Base-by-base conservation (phyloP, 1,140 invertebrate genomes). In the Euwallacea fornicatus region DNA sequence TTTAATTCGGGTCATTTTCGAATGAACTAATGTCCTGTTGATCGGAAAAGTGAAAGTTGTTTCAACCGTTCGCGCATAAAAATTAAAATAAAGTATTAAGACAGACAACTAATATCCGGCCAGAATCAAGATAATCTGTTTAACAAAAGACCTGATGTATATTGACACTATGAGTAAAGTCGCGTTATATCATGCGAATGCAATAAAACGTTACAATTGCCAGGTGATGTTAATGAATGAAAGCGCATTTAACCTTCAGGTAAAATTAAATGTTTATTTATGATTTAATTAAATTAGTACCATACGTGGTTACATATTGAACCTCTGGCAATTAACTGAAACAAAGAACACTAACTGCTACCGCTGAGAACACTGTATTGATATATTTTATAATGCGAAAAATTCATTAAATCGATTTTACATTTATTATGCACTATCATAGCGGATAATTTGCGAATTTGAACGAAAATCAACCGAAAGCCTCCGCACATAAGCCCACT, bases 51-150 rank as follows among this genome's bases (percentile, higher is more conserved):
- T 60, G 58, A 60, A 60, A 60, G 58, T 11, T 16, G 16, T 2
- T 56, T 7, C 15, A 7, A 11, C 21, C 41, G 21, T 60, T 42
- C 41, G 9, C 10, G 10, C 42, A 42, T 60, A 41, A 60, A 16
- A 8, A 16, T 46, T 7, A 8, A 50, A 63, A 43, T 54, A 44
- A 54, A 65, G 50, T 33, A 54, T 65, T 65, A 33, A 65, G 41
- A 54, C 63, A 65, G 63, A 65, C 43, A 65, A 54, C 13, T 65
- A 65, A 54, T 50, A 65, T 65, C 63, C 63, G 44, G 46, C 44
- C 21, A 42, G 15, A 54, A n/a, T 11, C 46, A 46, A 53, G 63
- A 65, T 54, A 65, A 65, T 65, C 11, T 21, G 1, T 65, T 21
- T 65, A 65, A 65, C 63, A 65, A 65, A 65, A 65, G 44, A 16